Evolutionary conservation across 2,888 invertebrate species (phyloP).

Genomic region (Oasisia sp.): DNA sequence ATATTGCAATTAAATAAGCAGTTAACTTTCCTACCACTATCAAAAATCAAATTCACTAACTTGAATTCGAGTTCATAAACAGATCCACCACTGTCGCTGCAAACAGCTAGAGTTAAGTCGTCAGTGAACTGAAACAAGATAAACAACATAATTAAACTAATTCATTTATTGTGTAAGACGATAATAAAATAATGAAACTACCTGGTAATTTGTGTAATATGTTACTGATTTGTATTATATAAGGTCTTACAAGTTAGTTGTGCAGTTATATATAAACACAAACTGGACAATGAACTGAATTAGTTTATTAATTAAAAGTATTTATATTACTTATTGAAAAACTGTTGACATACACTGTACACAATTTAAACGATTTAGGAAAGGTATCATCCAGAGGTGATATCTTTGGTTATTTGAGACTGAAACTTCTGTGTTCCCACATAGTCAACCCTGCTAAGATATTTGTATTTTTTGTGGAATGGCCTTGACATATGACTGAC

Average conservation of each 20-base stretch:
- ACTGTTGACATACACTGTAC: too few relatives aligned
- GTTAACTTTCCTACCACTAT: not conserved
- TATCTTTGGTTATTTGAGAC: too few relatives aligned
- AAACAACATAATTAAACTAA: not conserved
- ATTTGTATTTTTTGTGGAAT: not conserved
- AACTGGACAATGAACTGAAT: not conserved
- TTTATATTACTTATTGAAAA: too few relatives aligned
- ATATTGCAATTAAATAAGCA: not conserved
- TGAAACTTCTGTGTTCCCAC: too few relatives aligned
- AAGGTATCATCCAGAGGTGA: too few relatives aligned
- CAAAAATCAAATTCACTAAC: conserved; percentile 49
- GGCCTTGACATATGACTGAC: not conserved
- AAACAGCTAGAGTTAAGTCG: conserved; percentile 78
- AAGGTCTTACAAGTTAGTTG: not conserved
- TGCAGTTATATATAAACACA: not conserved
- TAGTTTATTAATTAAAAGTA: not conserved
- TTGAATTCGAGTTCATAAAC: conserved; percentile 94
- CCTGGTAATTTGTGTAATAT: too few relatives aligned
- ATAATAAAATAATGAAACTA: too few relatives aligned
- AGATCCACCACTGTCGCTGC: conserved; percentile 93
- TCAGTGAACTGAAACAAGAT: conserved; percentile 74
- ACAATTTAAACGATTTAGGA: too few relatives aligned
- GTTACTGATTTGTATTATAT: too few relatives aligned
- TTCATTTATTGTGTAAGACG: too few relatives aligned
- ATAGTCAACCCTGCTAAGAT: too few relatives aligned